Conservation (phyloP, 2,113 vertebrate species). For the Coreoperca whiteheadi region DNA sequence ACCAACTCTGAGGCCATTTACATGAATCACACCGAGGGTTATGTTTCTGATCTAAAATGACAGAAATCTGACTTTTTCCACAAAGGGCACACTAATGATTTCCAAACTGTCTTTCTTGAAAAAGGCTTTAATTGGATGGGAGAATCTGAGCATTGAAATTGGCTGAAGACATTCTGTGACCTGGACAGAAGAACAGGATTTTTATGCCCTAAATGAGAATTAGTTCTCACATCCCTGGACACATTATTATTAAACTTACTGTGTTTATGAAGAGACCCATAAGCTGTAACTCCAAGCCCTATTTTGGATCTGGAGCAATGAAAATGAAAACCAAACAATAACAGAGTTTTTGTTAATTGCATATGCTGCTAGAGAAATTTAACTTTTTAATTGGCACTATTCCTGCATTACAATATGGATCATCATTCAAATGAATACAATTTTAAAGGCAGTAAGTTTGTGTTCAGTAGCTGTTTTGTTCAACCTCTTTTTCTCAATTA, state of each 20-base stretch:
- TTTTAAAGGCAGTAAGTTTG: constrained; percentile 22
- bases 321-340: constrained; percentile 36
- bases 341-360: constrained; percentile 33
- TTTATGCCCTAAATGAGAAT: constrained; percentile 35
- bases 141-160: neutral
- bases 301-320: neutral
- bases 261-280: constrained; percentile 2
- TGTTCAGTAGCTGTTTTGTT: neutral
- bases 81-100: neutral
- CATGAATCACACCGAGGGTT: neutral
- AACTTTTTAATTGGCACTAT: constrained; percentile 23
- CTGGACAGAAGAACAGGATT: neutral
- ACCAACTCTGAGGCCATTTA: neutral
- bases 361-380: constrained; percentile 20
- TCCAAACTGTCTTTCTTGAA: neutral
- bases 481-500: neutral
- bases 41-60: neutral
- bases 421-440: neutral
- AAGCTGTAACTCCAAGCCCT: neutral
- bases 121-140: neutral
- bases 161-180: constrained; percentile 3
- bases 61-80: neutral
- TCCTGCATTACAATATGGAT: constrained; percentile 19
- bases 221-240: constrained; percentile 30
- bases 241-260: constrained; percentile 44